phyloP scores from a whole-genome alignment of 1,140 invertebrate species.

The Macrocentrus cingulum region DNA sequence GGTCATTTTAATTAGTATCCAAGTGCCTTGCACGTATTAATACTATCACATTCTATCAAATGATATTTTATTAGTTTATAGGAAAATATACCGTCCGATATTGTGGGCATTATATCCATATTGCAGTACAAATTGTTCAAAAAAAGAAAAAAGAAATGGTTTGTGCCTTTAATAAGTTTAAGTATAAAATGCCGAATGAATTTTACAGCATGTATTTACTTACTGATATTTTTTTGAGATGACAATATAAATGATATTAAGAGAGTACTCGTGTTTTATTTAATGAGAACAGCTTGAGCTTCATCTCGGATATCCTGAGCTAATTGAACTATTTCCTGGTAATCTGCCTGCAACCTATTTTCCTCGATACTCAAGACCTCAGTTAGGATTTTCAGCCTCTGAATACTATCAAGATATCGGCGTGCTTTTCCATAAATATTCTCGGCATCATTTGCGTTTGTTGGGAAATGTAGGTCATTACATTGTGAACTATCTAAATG shows the following conservation, averaged over 20 bases:
- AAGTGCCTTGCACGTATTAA: not conserved
- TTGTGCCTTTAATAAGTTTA: too few relatives aligned
- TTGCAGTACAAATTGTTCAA: too few relatives aligned
- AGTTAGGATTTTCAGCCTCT: conserved; percentile 41
- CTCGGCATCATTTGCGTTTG: conserved; percentile 33
- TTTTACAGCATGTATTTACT: too few relatives aligned
- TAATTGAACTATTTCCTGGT: conserved; percentile 43
- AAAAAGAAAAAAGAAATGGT: too few relatives aligned
- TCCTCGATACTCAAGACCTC: conserved; percentile 34
- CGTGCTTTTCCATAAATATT: conserved; percentile 43
- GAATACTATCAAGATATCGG: conserved; percentile 42
- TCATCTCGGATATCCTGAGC: conserved; percentile 48
- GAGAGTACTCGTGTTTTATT: conserved; percentile 5
- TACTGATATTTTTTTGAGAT: too few relatives aligned
- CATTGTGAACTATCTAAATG: conserved; percentile 28
- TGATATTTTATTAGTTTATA: conserved; percentile 3
- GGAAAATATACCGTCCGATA: too few relatives aligned
- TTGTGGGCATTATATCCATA: too few relatives aligned
- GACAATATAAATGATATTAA: too few relatives aligned
- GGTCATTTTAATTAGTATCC: not conserved
- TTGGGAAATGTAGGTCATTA: conserved; percentile 31
- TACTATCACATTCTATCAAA: not conserved
- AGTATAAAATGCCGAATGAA: too few relatives aligned
- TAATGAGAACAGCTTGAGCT: conserved; percentile 45
- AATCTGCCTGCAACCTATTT: conserved; percentile 32